Base-by-base conservation (phyloP, 2,113 vertebrate species). In the Cnemophilus loriae region DNA sequence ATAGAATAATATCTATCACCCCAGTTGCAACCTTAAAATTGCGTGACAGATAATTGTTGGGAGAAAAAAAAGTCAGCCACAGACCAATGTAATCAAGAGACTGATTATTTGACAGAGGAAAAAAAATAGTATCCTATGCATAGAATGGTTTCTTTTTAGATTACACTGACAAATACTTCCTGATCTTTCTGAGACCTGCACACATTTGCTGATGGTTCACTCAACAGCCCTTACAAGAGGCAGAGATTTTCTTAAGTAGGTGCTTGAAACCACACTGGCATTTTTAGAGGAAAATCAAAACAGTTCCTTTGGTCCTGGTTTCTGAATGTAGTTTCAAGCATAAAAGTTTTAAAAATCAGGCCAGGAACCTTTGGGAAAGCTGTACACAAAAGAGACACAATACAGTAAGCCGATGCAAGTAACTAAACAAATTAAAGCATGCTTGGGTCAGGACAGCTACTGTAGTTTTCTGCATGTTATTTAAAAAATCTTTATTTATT, bases 191-290 rank as follows among this genome's bases (percentile, higher is more conserved):
- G 87, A 95, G 61, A 91, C 47, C 50, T 67, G n/a, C 65, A 75
- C 2, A 1, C 42, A 16, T 81, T 84, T 93, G 39, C 73, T 93
- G 73, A 73, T 59, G 33, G 79, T 84, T 95, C 90, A 78, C 90
- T 93, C 91, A 84, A 84, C 76, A 92, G 73, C 52, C 64, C 60
- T 90, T 57, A 90, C 46, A 93, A 77, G 47, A 90, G 47, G 68
- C 59, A 83, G 67, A 89, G 76, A 89, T 90, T 92, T 93, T 81
- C 89, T 90, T 81, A 95, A 95, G 76, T 52, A 92, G 75, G 30
- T 90, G 47, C 71, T 95, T 93, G 79, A 96, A 92, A 95, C 55
- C 0, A 0, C 73, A 70, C 30, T 80, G 90, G 39, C 83, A 32
- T 70, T 95, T 93, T 81, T 81, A 86, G 23, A 67, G 37, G 27